phyloP scores from a whole-genome alignment of 2,113 vertebrate genomes.

The Holacanthus passer region DNA sequence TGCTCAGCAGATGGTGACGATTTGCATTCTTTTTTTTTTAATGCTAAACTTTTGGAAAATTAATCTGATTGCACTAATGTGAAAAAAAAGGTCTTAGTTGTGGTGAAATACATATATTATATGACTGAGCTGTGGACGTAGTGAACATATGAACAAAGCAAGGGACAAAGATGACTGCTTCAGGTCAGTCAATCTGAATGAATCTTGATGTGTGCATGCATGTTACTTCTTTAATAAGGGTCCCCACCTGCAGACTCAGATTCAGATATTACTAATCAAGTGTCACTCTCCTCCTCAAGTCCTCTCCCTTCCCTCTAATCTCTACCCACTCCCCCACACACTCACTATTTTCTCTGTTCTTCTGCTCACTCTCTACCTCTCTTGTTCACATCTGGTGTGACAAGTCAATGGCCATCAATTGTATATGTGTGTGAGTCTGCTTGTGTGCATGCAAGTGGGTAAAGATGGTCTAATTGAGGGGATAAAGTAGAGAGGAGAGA shows the following conservation, averaged over 20 bases:
- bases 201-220: too few relatives aligned
- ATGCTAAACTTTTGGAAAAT: not conserved
- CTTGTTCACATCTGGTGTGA: conserved; percentile 40
- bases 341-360: not conserved
- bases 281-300: not conserved
- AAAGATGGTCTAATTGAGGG: conserved; percentile 69
- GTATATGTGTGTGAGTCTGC: not conserved
- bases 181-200: not conserved
- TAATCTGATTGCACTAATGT: not conserved
- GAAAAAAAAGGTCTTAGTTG: not conserved
- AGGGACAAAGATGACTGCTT: not conserved
- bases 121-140: not conserved
- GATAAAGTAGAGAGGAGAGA: conserved; percentile 56
- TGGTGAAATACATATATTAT: not conserved
- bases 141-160: too few relatives aligned
- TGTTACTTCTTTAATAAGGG: not conserved
- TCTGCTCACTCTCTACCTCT: conserved; percentile 4
- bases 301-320: conserved; percentile 11
- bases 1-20: conserved; percentile 29
- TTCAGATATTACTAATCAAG: not conserved
- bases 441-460: conserved; percentile 12
- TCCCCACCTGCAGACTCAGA: not conserved
- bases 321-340: not conserved
- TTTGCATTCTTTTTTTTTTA: conserved; percentile 4
- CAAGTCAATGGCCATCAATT: conserved; percentile 56